Percentiles rank a stretch among this genome's conserved stretches.
Evolutionary conservation across 2,113 vertebrate genomes (phyloP).

Genomic region (Albula goreensis): DNA sequence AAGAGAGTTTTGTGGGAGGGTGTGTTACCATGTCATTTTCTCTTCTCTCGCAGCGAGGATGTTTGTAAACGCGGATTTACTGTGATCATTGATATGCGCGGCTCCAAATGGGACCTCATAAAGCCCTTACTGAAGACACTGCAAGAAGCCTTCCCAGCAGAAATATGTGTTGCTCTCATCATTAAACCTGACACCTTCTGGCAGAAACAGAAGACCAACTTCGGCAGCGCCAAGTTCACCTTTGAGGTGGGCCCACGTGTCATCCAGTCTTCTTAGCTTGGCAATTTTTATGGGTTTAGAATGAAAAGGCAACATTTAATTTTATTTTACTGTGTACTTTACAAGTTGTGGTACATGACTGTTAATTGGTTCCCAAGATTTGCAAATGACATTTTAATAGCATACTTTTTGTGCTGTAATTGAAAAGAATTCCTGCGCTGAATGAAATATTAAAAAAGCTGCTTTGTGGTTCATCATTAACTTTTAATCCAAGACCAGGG

Average conservation of each 20-base stretch:
- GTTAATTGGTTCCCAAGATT: too few species aligned
- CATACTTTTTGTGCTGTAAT: too few species aligned
- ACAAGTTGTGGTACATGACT: too few species aligned
- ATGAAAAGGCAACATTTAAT: too few species aligned
- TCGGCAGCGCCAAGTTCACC: conserved; percentile 97
- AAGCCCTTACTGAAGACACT: conserved; percentile 94
- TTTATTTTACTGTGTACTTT: too few species aligned
- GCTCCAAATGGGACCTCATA: conserved; percentile 98
- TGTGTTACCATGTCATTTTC: background rate
- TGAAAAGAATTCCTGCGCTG: too few species aligned
- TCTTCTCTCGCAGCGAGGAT: conserved; percentile 79
- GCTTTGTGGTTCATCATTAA: too few species aligned
- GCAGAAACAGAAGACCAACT: conserved; percentile 99
- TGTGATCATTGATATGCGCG: conserved; percentile 97
- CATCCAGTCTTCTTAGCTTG: background rate
- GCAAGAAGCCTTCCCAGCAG: conserved; percentile 92
- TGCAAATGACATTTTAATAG: too few species aligned
- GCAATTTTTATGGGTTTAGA: background rate
- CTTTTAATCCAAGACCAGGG: background rate
- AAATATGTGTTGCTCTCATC: conserved; percentile 94
- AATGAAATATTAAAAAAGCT: too few species aligned
- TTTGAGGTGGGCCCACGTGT: conserved; percentile 81
- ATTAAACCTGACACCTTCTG: conserved; percentile 99
- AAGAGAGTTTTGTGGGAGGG: background rate
- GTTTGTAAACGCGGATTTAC: conserved; percentile 95